A percentile compares a stretch with the other conserved stretches of the same genome.
Conservation (phyloP, 2,797 vertebrate genomes). For the Tenualosa thibaudeaui region DNA sequence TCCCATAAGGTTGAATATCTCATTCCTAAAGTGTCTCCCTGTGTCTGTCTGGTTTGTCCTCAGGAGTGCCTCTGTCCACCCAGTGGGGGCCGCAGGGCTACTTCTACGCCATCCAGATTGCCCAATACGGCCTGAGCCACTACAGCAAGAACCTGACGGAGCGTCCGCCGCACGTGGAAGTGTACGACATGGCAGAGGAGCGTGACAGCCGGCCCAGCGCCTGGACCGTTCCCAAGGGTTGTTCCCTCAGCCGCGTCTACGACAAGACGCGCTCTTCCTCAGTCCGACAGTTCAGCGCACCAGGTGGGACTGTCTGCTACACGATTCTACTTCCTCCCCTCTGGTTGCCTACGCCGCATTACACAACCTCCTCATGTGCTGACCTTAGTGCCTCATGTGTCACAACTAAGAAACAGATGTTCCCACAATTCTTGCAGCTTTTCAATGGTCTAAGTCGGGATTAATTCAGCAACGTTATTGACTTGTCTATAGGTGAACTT, state of each 20-base stretch:
- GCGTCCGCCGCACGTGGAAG: slow-evolving; percentile 84
- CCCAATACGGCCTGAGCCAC: slow-evolving; percentile 96
- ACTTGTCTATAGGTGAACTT: neutral
- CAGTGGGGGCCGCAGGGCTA: slow-evolving; percentile 99
- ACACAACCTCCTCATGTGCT: neutral
- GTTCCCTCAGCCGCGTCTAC: slow-evolving; percentile 75
- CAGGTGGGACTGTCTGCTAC: slow-evolving; percentile 74
- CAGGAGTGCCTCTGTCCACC: slow-evolving; percentile 95
- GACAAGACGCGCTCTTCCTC: slow-evolving; percentile 79
- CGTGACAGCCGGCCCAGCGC: slow-evolving; percentile 62
- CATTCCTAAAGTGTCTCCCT: neutral
- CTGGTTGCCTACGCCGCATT: neutral
- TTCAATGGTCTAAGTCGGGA: neutral
- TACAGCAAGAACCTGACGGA: slow-evolving; percentile 99
- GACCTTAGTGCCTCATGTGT: neutral
- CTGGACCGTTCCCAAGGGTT: slow-evolving; percentile 87
- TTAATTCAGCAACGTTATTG: neutral
- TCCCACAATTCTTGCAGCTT: neutral
- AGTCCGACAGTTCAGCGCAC: slow-evolving; percentile 86
- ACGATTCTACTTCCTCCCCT: slow-evolving; percentile 11
- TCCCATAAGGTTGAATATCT: neutral
- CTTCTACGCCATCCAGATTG: slow-evolving; percentile 98
- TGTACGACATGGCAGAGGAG: slow-evolving; percentile 90
- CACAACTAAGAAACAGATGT: neutral
- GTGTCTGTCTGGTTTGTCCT: neutral